These are phyloP conservation scores for Rattus rattus DNA, from an alignment of 2,113 vertebrate genomes.

Conservation along the genomic window DNA sequence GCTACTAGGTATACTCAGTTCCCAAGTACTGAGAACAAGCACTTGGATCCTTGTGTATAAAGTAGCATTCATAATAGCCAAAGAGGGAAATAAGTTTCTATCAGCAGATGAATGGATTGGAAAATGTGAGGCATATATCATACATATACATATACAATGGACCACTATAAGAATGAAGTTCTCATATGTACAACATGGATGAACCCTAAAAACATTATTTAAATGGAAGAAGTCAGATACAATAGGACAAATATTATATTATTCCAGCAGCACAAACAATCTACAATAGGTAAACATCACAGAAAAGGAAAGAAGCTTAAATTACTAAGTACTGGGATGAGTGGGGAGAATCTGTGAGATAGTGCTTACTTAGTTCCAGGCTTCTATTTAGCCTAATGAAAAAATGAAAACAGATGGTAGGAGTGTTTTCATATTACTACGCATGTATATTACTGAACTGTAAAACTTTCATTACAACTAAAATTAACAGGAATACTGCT, in stretches of 20 bases:
- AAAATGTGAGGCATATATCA: neutral
- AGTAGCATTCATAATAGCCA: neutral
- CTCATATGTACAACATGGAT: neutral
- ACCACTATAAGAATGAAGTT: neutral
- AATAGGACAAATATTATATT: neutral
- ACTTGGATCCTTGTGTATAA: constrained; percentile 14
- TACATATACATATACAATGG: neutral
- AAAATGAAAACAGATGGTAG: neutral
- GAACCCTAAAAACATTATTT: neutral
- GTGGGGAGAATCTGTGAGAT: neutral
- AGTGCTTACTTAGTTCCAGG: neutral
- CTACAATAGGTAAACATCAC: neutral
- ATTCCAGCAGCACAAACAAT: neutral
- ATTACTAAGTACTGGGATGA: neutral
- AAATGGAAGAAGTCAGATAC: neutral
- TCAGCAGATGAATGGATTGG: neutral
- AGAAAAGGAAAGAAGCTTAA: neutral
- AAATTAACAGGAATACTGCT: neutral
- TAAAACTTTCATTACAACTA: neutral
- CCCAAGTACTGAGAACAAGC: constrained; percentile 28
- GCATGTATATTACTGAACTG: neutral
- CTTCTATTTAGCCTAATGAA: neutral
- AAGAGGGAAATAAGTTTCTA: neutral
- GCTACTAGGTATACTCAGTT: neutral
- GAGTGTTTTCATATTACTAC: neutral